phyloP scores from a whole-genome alignment of 2,888 invertebrate genomes.

The Junonia oenone region DNA sequence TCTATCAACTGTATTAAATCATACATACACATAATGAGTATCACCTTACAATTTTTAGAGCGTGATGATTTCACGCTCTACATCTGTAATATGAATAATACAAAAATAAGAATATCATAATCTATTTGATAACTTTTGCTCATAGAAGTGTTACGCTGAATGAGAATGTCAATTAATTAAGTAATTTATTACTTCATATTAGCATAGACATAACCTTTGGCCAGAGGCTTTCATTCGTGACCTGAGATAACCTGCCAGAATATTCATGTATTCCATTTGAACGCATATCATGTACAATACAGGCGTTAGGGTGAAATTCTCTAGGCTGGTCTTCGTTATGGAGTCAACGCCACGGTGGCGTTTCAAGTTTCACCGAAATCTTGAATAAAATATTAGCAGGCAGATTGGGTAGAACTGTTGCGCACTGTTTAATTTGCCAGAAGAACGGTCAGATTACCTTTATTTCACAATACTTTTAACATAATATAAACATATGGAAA shows the following conservation, averaged over 20 bases:
- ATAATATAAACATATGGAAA: neutral
- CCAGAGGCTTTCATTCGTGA: no score
- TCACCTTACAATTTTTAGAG: no score
- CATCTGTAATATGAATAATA: no score
- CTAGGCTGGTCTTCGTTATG: neutral
- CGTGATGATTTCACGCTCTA: no score
- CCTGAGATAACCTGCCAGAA: neutral
- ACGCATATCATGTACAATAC: neutral
- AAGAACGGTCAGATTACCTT: neutral
- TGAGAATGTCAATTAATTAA: no score
- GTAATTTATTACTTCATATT: no score
- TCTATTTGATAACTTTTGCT: no score
- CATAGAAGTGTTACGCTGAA: no score
- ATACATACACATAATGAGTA: no score
- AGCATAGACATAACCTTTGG: no score
- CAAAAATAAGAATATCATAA: no score
- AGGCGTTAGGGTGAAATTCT: neutral
- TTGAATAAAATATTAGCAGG: conserved; percentile 1
- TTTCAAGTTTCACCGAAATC: neutral
- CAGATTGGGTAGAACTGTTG: neutral
- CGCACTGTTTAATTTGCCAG: neutral
- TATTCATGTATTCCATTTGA: neutral
- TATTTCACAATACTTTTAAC: neutral
- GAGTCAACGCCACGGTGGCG: neutral
- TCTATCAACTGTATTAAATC: no score